Evolutionary conservation across 2,113 vertebrate genomes (phyloP), one percentile per base, ranked within the genome.

Genomic region (Passer domesticus): DNA sequence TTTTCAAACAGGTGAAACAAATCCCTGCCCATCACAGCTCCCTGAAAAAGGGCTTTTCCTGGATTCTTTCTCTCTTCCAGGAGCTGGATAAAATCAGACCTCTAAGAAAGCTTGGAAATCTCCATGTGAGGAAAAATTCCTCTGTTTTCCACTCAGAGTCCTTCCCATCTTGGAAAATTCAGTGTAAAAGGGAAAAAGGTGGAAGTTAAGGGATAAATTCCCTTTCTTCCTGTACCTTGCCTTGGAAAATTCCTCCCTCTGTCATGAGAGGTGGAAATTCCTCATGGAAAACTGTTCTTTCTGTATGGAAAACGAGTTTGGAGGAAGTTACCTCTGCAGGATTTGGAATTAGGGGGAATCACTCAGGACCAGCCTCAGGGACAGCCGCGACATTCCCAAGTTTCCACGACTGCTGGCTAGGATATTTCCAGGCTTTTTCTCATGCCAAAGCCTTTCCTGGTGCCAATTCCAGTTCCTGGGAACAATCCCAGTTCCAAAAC

Each of bases 111-210:
- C 6, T 73, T 2, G 8, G 23, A 43, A 53, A 64, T 12, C 35
- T 83, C 72, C 53, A 27, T 39, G 13, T 35, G 53, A 64, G 24
- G 31, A 30, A 30, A 82, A 84, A 43, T 37, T 27, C 1, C 23
- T 28, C 33, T 1, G 0, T 31, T 87, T 59, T 27, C 17, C 28
- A 75, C 25, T 6, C 20, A 0, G 0, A 1, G 2, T 43, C 24
- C 15, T 79, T 70, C 21, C 6, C 0, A 1, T 44, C 47, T 66
- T 10, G 9, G 27, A 63, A 87, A 76, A 77, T 43, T 47, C 41
- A 4, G 8, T 55, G 33, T 16, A 37, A 70, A 74, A 58, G 15
- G 2, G 28, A 15, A 68, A 28, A 39, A 44, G 2, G 6, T 11
- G 35, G 2, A 19, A 39, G 6, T 0, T 15, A 43, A 22, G 58